Evolutionary conservation across 2,888 invertebrate genomes (phyloP).

Genomic region (Catocala nupta): DNA sequence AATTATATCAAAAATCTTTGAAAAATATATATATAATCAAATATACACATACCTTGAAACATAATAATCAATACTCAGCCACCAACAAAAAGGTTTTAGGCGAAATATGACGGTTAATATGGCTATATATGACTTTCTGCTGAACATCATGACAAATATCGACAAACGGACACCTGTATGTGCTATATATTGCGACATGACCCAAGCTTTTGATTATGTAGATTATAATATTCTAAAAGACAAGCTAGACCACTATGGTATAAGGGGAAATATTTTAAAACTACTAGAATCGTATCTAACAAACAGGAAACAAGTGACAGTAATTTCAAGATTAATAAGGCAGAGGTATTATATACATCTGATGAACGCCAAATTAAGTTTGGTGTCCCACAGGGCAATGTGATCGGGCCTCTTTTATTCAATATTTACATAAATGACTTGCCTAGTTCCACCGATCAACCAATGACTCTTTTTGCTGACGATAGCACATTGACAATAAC

Average conservation of each 20-base stretch:
- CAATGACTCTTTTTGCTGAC: not conserved
- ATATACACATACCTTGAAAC: not conserved
- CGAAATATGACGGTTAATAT: too few species aligned
- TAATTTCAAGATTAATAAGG: not conserved
- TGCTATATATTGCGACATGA: too few species aligned
- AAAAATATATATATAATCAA: not conserved
- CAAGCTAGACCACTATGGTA: not conserved
- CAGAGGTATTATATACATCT: conserved; percentile 1
- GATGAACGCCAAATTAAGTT: not conserved
- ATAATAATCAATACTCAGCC: not conserved
- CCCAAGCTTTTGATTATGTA: not conserved
- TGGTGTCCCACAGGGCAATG: conserved; percentile 1
- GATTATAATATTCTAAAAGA: conserved; percentile 1
- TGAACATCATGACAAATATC: too few species aligned
- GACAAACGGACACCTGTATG: too few species aligned
- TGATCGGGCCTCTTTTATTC: conserved; percentile 1
- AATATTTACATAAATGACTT: conserved; percentile 5
- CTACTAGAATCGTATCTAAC: not conserved
- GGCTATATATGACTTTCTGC: too few species aligned
- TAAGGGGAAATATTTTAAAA: not conserved
- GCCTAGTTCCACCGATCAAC: not conserved
- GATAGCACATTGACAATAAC: too few species aligned
- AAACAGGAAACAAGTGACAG: not conserved
- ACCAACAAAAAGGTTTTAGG: not conserved
- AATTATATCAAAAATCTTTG: too few species aligned